Evolutionary conservation across 2,888 invertebrate species (phyloP).

Genomic region (Tryphoninae sp.): DNA sequence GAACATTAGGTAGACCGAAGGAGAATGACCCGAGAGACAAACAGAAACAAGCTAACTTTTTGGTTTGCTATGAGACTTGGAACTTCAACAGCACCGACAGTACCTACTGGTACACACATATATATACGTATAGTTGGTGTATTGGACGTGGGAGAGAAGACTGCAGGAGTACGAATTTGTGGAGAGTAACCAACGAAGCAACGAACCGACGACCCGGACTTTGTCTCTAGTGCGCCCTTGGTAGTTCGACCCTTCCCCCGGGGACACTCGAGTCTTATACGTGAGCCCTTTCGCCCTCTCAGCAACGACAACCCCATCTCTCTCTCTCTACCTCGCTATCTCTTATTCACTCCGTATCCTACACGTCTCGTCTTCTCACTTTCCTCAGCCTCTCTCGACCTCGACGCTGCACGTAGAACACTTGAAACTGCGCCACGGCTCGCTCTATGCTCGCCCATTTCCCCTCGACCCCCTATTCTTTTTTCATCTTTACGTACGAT

Average conservation of each 20-base stretch:
- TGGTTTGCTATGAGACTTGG: not conserved
- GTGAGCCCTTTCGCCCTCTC: slow-evolving; percentile 60
- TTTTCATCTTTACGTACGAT: slow-evolving; percentile 3
- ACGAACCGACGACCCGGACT: slow-evolving; percentile 54
- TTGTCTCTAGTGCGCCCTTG: slow-evolving; percentile 59
- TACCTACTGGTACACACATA: not conserved
- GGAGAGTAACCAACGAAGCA: slow-evolving; percentile 40
- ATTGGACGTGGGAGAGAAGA: slow-evolving; percentile 9
- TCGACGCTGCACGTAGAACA: slow-evolving; percentile 41
- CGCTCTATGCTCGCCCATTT: slow-evolving; percentile 38
- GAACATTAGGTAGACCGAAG: not conserved
- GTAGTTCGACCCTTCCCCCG: slow-evolving; percentile 52
- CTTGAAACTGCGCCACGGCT: slow-evolving; percentile 43
- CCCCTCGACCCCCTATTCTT: slow-evolving; percentile 19
- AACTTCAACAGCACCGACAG: not conserved
- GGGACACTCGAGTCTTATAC: slow-evolving; percentile 57
- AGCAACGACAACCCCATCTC: slow-evolving; percentile 41
- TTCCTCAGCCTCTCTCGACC: slow-evolving; percentile 42
- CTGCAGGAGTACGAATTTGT: slow-evolving; percentile 43
- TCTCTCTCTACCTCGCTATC: slow-evolving; percentile 7
- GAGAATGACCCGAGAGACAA: slow-evolving; percentile 4
- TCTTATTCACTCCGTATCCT: slow-evolving; percentile 25
- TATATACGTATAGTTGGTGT: not conserved
- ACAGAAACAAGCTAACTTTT: slow-evolving; percentile 16
- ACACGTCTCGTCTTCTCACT: slow-evolving; percentile 28